Percentiles rank a stretch among this genome's conserved stretches.
phyloP scores from a whole-genome alignment of 2,113 vertebrate genomes.

The Xyliphius kryptos region DNA sequence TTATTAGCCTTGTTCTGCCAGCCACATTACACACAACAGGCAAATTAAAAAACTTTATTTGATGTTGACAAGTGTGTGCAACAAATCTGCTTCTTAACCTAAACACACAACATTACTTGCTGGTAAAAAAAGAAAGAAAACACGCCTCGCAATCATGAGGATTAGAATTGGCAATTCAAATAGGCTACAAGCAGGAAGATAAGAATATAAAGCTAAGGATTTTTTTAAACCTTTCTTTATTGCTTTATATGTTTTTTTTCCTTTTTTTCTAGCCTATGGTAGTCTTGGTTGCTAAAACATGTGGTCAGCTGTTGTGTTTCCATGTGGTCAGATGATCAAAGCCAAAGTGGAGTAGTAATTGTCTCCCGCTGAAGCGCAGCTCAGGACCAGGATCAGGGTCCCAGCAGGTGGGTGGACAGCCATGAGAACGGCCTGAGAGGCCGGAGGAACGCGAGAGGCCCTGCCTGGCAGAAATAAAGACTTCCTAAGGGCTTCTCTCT shows the following conservation, averaged over 20 bases:
- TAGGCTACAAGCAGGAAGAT: slow-evolving; percentile 26
- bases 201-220: slow-evolving; percentile 26
- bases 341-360: slow-evolving; percentile 95
- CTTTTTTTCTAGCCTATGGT: slow-evolving; percentile 38
- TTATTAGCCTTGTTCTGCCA: slow-evolving; percentile 61
- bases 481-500: slow-evolving; percentile 96
- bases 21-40: slow-evolving; percentile 54
- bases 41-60: slow-evolving; percentile 59
- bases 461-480: slow-evolving; percentile 98
- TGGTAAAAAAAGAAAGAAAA: slow-evolving; percentile 54
- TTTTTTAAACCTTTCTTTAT: slow-evolving; percentile 24
- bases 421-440: slow-evolving; percentile 92
- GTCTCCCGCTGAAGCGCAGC: slow-evolving; percentile 93
- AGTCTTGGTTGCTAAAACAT: slow-evolving; percentile 90
- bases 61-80: slow-evolving; percentile 47
- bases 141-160: slow-evolving; percentile 41
- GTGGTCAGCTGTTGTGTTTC: slow-evolving; percentile 94
- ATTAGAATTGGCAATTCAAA: slow-evolving; percentile 49
- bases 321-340: slow-evolving; percentile 99
- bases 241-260: slow-evolving; percentile 55
- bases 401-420: slow-evolving; percentile 98
- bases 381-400: slow-evolving; percentile 94
- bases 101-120: slow-evolving; percentile 55
- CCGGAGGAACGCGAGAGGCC: slow-evolving; percentile 95
- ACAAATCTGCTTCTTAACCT: slow-evolving; percentile 50